A percentile compares a stretch with the other conserved stretches of the same genome.
Evolutionary conservation across 2,113 vertebrate genomes (phyloP).

Genomic region (Ctenomys sociabilis): DNA sequence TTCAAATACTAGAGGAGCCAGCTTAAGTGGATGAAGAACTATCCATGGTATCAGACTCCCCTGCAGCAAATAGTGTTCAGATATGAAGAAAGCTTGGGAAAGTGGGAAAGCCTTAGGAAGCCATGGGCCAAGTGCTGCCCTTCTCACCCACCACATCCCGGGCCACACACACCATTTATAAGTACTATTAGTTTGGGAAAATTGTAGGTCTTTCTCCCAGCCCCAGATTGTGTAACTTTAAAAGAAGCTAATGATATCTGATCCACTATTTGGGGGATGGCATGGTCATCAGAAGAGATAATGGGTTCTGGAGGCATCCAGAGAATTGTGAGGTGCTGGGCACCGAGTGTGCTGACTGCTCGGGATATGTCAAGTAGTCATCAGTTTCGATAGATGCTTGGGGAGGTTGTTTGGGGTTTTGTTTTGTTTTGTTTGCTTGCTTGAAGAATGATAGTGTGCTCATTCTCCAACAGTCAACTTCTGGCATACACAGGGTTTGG

Average conservation of each 20-base stretch:
- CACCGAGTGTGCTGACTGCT: not conserved
- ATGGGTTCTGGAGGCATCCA: not conserved
- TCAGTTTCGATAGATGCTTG: not conserved
- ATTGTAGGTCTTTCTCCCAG: not conserved
- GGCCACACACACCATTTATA: not conserved
- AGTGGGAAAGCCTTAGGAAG: not conserved
- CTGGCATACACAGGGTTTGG: not conserved
- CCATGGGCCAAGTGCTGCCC: not conserved
- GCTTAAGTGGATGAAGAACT: not conserved
- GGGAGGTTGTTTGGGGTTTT: not conserved
- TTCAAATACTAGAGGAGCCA: not conserved
- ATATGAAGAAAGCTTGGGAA: constrained; percentile 60
- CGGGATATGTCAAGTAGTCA: not conserved
- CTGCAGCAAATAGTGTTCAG: not conserved
- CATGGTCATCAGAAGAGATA: not conserved
- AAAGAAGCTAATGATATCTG: constrained; percentile 8
- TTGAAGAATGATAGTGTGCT: not conserved
- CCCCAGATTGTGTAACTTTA: constrained; percentile 51
- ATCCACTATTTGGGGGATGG: not conserved
- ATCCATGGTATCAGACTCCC: not conserved
- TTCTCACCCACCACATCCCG: not conserved
- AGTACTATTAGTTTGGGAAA: not conserved
- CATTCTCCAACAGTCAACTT: not conserved
- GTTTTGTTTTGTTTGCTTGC: not conserved
- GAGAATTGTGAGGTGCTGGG: not conserved